phyloP scores from a whole-genome alignment of 2,888 invertebrate genomes.

The Gandaritis pyraliata region DNA sequence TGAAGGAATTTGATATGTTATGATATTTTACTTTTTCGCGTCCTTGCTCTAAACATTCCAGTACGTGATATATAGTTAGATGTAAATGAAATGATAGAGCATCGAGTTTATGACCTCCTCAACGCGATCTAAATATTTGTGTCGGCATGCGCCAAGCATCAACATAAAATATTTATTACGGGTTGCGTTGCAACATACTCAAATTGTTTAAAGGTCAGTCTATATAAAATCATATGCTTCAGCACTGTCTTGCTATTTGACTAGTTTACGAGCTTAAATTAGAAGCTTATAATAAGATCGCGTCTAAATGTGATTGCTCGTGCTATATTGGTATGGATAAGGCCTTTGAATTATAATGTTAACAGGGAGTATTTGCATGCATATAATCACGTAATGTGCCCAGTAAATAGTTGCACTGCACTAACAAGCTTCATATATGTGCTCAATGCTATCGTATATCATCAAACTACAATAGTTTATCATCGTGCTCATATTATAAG shows the following conservation, averaged over 20 bases:
- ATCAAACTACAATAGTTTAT: too few relatives aligned
- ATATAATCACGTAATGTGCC: too few relatives aligned
- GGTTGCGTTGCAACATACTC: slow-evolving; percentile 9
- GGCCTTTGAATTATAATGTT: too few relatives aligned
- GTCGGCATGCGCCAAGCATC: slow-evolving; percentile 9
- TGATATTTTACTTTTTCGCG: too few relatives aligned
- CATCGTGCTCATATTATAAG: neutral
- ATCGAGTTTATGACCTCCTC: slow-evolving; percentile 24
- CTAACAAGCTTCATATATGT: too few relatives aligned
- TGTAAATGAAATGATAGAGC: slow-evolving; percentile 11
- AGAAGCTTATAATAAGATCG: neutral
- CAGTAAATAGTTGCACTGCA: too few relatives aligned
- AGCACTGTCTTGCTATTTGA: neutral
- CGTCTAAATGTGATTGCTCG: neutral
- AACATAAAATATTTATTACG: slow-evolving; percentile 17
- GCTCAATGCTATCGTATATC: too few relatives aligned
- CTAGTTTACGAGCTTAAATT: neutral
- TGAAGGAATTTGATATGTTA: too few relatives aligned
- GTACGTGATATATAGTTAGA: slow-evolving; percentile 14
- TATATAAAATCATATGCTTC: slow-evolving; percentile 4
- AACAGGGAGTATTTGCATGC: too few relatives aligned
- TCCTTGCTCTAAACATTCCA: neutral
- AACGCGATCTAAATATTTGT: slow-evolving; percentile 18
- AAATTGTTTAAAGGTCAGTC: slow-evolving; percentile 2
- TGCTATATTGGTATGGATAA: too few relatives aligned